Evolutionary conservation across 2,113 vertebrate genomes (phyloP).

Genomic region (Bufo gargarizans): DNA sequence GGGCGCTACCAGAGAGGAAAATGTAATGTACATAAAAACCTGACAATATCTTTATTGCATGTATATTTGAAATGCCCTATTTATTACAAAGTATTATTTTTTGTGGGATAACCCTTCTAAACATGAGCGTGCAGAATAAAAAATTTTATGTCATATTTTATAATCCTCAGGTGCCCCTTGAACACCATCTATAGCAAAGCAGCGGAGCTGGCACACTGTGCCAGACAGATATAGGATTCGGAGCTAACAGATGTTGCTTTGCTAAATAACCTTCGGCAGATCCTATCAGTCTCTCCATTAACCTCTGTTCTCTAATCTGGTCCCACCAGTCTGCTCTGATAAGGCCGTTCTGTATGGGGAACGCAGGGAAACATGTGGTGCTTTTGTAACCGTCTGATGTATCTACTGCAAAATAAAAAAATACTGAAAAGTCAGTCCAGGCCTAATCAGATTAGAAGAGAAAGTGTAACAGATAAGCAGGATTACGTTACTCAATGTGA

Average conservation of each 20-base stretch:
- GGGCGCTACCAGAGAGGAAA: too few relatives aligned
- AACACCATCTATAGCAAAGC: background rate
- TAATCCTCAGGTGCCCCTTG: constrained; percentile 12
- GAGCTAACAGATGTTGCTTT: constrained; percentile 31
- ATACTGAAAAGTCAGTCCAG: background rate
- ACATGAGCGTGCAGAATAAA: too few relatives aligned
- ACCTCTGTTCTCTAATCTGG: constrained; percentile 42
- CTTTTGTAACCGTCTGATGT: constrained; percentile 19
- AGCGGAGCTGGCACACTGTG: constrained; percentile 26
- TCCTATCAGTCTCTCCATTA: constrained; percentile 43
- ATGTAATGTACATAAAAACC: too few relatives aligned
- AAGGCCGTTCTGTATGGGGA: background rate
- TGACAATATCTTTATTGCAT: too few relatives aligned
- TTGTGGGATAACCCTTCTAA: too few relatives aligned
- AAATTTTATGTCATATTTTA: background rate
- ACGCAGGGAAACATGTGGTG: background rate
- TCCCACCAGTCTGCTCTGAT: constrained; percentile 22
- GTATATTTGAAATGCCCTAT: too few relatives aligned
- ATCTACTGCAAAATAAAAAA: constrained; percentile 2
- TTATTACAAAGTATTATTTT: too few relatives aligned
- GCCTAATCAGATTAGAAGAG: constrained; percentile 49
- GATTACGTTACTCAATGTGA: constrained; percentile 41
- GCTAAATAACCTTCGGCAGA: constrained; percentile 33
- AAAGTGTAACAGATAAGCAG: constrained; percentile 49
- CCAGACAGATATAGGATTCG: constrained; percentile 6